Base-by-base conservation (phyloP, 2,113 vertebrate species). In the Gambusia holbrooki region DNA sequence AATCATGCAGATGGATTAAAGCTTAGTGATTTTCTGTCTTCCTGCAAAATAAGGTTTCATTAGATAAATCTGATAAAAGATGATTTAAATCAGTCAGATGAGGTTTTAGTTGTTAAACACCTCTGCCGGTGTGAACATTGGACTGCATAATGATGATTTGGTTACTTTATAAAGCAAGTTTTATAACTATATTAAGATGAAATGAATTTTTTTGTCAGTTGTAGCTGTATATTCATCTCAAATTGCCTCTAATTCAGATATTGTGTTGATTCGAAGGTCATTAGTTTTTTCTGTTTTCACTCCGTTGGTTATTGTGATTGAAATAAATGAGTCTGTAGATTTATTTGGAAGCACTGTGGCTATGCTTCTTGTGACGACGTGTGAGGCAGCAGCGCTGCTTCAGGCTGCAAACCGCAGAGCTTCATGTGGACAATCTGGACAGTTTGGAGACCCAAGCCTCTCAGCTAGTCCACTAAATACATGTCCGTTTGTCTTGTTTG, bases 401-500 rank as follows among this genome's bases (percentile, higher is more conserved):
- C 30, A 22, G 27, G 71, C 60, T 48, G 51, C 61, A 51, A 67
- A 32, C 58, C 28, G 14, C 33, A 61, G 12, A 37, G 35, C 63
- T 71, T 74, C n/a, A 27, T 73, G 17, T 28, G 33, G 48, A 63
- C 66, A 19, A 66, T 12, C 6, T 37, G 11, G n/a, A 35, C n/a
- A 13, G 69, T 66, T 78, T 73, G 64, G 37, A 64, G 40, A 73
- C 29, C 37, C 17, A 30, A 74, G 77, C 79, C 79, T 81, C 71
- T 74, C 40, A 71, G 61, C 42, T 84, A 67, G 58, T 79, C 60
- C 68, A 48, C 30, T 89, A 80, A 80, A 88, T 87, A 61, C 35
- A 86, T 30, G 72, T 77, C n/a, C 51, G 32, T 33, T 33, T 33
- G 32, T 37, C 35, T 10, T 37, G 35, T 11, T 37, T 37, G 10